Percentiles rank a stretch among this genome's conserved stretches.
Conservation (phyloP, 2,888 invertebrate species). For the Pimpla rufipes region DNA sequence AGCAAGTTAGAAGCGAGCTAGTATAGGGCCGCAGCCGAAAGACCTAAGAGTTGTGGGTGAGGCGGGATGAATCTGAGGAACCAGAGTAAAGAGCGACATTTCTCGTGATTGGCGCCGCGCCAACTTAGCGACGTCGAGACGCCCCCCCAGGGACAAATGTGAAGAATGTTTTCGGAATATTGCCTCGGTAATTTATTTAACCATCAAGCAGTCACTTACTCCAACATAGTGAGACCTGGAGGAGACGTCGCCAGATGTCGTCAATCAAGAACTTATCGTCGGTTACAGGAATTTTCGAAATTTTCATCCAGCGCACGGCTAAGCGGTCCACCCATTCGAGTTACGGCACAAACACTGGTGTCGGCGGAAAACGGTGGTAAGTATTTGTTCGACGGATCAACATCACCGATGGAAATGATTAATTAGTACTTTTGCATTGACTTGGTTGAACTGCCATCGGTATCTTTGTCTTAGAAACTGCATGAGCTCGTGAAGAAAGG, state of each 20-base stretch:
- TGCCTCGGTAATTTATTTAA: slow-evolving; percentile 71
- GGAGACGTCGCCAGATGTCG: neutral
- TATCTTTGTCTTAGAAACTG: slow-evolving; percentile 1
- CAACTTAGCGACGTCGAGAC: slow-evolving; percentile 68
- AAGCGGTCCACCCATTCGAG: no score
- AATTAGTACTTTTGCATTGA: neutral
- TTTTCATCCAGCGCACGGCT: no score
- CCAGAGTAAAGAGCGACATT: slow-evolving; percentile 42
- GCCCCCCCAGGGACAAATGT: slow-evolving; percentile 69
- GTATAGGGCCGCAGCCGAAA: slow-evolving; percentile 73
- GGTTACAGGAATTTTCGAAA: no score
- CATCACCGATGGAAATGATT: no score
- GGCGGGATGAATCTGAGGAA: slow-evolving; percentile 67
- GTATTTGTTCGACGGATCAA: no score
- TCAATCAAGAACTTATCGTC: neutral
- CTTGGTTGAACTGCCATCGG: neutral
- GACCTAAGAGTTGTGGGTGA: slow-evolving; percentile 57
- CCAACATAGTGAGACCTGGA: neutral
- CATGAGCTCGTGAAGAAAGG: slow-evolving; percentile 28
- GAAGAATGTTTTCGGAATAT: slow-evolving; percentile 76
- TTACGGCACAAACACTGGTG: no score
- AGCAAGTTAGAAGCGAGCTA: slow-evolving; percentile 71
- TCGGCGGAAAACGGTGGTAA: no score
- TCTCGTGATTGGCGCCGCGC: slow-evolving; percentile 74
- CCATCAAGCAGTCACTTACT: slow-evolving; percentile 21